A percentile compares a stretch with the other conserved stretches of the same genome.
Conservation (phyloP, 2,797 vertebrate genomes). For the Telmatherina bonti region DNA sequence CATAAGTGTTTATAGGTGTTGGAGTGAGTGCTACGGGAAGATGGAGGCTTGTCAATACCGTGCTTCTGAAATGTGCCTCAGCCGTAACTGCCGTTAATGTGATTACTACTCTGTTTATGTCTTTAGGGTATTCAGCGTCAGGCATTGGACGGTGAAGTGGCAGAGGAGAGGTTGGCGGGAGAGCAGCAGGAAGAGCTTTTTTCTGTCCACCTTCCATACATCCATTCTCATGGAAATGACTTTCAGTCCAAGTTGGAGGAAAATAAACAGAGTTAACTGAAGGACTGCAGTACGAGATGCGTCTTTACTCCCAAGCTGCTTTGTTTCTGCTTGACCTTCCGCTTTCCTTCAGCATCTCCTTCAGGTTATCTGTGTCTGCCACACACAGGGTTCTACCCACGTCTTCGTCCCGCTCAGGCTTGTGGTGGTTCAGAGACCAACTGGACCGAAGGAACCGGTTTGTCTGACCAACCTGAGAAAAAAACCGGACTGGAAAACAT, state of each 20-base stretch:
- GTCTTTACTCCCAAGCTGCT: constrained; percentile 9
- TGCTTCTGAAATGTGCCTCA: constrained; percentile 69
- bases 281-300: background rate
- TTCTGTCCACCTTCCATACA: constrained; percentile 16
- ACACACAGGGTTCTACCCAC: constrained; percentile 67
- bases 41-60: constrained; percentile 73
- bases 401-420: constrained; percentile 83
- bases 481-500: constrained; percentile 85
- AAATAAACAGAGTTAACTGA: constrained; percentile 1
- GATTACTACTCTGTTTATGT: constrained; percentile 81
- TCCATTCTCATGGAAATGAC: constrained; percentile 31
- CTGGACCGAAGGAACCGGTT: constrained; percentile 87
- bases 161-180: constrained; percentile 43
- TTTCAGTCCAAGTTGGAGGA: constrained; percentile 48
- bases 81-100: constrained; percentile 75
- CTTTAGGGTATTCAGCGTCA: constrained; percentile 80
- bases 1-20: constrained; percentile 84
- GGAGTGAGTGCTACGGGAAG: constrained; percentile 71
- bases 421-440: constrained; percentile 82
- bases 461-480: constrained; percentile 89
- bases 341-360: constrained; percentile 35
- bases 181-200: constrained; percentile 24
- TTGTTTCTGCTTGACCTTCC: constrained; percentile 56
- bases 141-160: constrained; percentile 70
- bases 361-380: constrained; percentile 48